Evolutionary conservation across 1,140 invertebrate species (phyloP), one percentile per base, ranked within the genome.

Genomic region (Achatina immaculata): DNA sequence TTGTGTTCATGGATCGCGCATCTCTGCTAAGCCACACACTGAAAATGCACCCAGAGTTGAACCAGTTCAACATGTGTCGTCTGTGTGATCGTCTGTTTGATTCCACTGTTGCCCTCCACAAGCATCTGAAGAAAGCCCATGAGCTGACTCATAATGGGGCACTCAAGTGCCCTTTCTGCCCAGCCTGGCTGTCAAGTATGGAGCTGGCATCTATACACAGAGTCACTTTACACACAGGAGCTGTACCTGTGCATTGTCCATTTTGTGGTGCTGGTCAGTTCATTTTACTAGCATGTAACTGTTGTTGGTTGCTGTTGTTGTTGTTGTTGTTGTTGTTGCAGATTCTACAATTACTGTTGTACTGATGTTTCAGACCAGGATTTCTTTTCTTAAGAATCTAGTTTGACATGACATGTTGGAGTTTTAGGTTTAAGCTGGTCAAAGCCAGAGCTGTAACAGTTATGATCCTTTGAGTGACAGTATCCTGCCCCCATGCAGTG

Each of bases 11-110:
- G 19, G 78, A 80, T 48, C 6, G 78, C 19, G 40, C 38, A 0
- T 80, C 78, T n/a, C 42, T 80, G 31, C 28, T 80, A 24, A 38
- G 43, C 14, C 78, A 80, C 68, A 80, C 78, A 1, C 31, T 80
- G 36, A 72, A 69, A 38, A 48, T 80, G 2, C 78, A 80, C 48
- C 78, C 78, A 34, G 78, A 80, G 36, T 45, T 80, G 65, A 80
- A 80, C 68, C 66, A 80, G 78, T 34, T 36, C 19, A 72, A 80
- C 78, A 80, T 80, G 34, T 80, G 78, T 45, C 66, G 78, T 55
- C 48, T 80, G 66, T 80, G 78, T 80, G 78, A 80, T 38, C 55
- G 58, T 4, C 24, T 51, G 14, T 80, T 71, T 55, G 68, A 72
- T 43, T 51, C 65, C 28, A 48, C 16, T 43, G 24, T 48, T 36